Base-by-base conservation (phyloP, 1,140 invertebrate species). In the Drosophila pachea region DNA sequence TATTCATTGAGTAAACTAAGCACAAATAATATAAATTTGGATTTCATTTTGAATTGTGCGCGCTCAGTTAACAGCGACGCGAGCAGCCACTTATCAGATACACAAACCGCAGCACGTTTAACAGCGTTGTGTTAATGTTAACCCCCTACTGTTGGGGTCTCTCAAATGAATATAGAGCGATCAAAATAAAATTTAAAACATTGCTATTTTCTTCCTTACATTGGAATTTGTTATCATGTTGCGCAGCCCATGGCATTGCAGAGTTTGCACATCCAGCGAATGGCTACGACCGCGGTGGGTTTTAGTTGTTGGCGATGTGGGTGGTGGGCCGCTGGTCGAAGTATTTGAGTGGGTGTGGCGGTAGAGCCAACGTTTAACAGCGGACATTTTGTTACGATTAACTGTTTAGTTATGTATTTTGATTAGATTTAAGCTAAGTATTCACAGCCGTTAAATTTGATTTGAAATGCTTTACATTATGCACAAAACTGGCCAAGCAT, bases 221-320 rank as follows among this genome's bases (percentile, higher is more conserved):
- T 74, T 68, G 31, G 58, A 50, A 54, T 65, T 86, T 2, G 71
- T 45, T 58, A 84, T 47, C 76, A 86, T 62, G 22, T 93, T 86
- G 12, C 92, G 91, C 56, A 95, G 92, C 11, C 94, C 95, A 48
- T 93, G 93, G 7, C 91, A 89, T 70, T 95, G 94, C 55, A 96
- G 89, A 5, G 93, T 92, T 67, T 94, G 92, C 4, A 95, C 93
- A 90, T 95, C 95, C 76, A 96, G 89, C 7, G 95, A 95, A 54
- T 94, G 91, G 88, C 94, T 95, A 40, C 95, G 91, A 53, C 82
- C 88, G 16, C 88, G 86, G 5, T 74, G 69, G 5, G 68, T 77
- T 63, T 83, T 87, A n/a, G 43, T 71, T 12, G 84, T 81, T 36
- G 86, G 76, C 45, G 74, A 82, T 7, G 74, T 78, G 59, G 79